Evolutionary conservation across 2,113 vertebrate species (phyloP), one percentile per base, ranked within the genome.

Genomic region (Misgurnus mizolepis): DNA sequence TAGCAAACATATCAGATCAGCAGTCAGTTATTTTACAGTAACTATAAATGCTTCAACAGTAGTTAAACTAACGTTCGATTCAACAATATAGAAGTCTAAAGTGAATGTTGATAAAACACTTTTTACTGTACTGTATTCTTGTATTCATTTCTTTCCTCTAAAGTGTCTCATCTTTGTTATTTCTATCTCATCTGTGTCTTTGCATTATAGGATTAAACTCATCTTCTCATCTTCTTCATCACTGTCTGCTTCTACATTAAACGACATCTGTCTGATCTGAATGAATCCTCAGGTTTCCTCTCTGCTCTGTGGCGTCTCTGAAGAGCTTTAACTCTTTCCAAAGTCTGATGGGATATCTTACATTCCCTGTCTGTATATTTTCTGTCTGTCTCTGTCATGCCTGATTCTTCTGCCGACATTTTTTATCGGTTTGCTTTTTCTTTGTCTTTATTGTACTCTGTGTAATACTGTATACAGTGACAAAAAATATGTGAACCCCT

Each of bases 161-260:
- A 18, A 17, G 11, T 72, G 18, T 68, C 9, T 77, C 47, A 15
- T 17, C 14, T 17, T 0, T 17, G 4, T 17, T 50, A 34, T 56
- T 12, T 69, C 65, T 79, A 3, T 67, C 34, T 61, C n/a, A 6
- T 80, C 70, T 55, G 15, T 75, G 12, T 53, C 17, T 60, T 53
- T 79, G 77, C 41, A 71, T 71, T 62, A 34, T 34, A 82, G 81
- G 68, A 76, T 17, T 82, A 74, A 82, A 64, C 49, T 64, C 34
- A 34, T 18, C 49, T 7, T 14, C 14, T 49, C 69, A 39, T 49
- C 55, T 70, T 61, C 62, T 41, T 41, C 53, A 55, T 40, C 45
- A 11, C 10, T 66, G 15, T 74, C 60, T 47, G 61, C 58, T 47
- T 72, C 61, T 22, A 15, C 80, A 53, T 39, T 61, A 50, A 82